Percentiles rank a stretch among this genome's conserved stretches.
Evolutionary conservation across 2,888 invertebrate species (phyloP).

Genomic region (Eurytoma adleriae): DNA sequence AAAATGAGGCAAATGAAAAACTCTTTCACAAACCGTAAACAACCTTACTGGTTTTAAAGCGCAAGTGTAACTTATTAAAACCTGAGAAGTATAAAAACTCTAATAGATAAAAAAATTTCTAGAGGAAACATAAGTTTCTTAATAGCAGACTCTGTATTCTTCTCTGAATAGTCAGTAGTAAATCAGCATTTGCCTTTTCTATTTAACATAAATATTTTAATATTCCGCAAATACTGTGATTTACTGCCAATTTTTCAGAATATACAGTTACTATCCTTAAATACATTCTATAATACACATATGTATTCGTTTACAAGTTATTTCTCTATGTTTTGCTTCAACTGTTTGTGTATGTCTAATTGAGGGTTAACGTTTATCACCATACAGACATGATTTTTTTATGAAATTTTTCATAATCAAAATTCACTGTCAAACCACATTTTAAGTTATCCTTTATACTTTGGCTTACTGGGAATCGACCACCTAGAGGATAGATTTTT

Average conservation of each 20-base stretch:
- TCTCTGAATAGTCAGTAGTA: conserved; percentile 3
- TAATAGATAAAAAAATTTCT: conserved; percentile 14
- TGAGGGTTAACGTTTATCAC: conserved; percentile 48
- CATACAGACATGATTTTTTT: conserved; percentile 51
- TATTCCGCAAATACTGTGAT: conserved; percentile 23
- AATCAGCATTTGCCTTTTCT: conserved; percentile 9
- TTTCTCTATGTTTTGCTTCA: conserved; percentile 26
- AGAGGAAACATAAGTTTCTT: conserved; percentile 3
- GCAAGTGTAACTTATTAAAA: conserved; percentile 9
- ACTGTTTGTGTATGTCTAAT: conserved; percentile 39
- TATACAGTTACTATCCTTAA: conserved; percentile 23
- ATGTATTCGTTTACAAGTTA: conserved; percentile 10
- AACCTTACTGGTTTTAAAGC: background rate
- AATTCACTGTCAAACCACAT: conserved; percentile 31
- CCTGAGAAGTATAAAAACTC: conserved; percentile 4
- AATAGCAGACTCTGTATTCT: background rate
- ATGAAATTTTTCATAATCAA: conserved; percentile 39
- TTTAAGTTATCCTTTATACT: conserved; percentile 35
- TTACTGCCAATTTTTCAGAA: conserved; percentile 31
- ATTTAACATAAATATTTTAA: conserved; percentile 21
- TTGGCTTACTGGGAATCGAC: conserved; percentile 44
- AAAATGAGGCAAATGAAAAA: too few species aligned
- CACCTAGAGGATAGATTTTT: conserved; percentile 34
- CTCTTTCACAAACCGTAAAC: background rate
- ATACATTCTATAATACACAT: conserved; percentile 27